Evolutionary conservation across 2,113 vertebrate genomes (phyloP), one percentile per base, ranked within the genome.

Genomic region (Vanacampus margaritifer): DNA sequence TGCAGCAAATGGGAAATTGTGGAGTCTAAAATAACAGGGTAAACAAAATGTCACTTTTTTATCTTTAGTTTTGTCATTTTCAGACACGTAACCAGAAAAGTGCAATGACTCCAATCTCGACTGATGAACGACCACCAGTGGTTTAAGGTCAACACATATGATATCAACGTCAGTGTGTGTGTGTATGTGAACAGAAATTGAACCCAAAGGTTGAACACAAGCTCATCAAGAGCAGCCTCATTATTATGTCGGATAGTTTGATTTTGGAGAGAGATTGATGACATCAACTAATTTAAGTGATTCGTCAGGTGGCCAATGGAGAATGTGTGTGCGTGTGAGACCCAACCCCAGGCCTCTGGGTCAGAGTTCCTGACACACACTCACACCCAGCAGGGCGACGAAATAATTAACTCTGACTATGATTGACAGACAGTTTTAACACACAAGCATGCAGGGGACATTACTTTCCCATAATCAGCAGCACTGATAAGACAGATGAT

Each of bases 361-460:
- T 92, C 91, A 92, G 83, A 91, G 92, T 88, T 91, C 89, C 78
- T 84, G 88, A 90, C 91, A 89, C 86, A 84, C 76, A 81, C 86
- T 90, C 88, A 88, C 85, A 90, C 88, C 78, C 84, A 88, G 79
- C 78, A 21, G 89, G 87, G 81, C 26, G 65, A 87, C 76, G 39
- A 87, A 84, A 91, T 93, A 92, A 93, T 92, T 91, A 92, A 92
- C 83, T 87, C 63, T 35, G 66, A 66, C 70, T 68, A 43, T 90
- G 92, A 93, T 88, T 92, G 92, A 93, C 92, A 92, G 87, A 86
- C 88, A 88, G 84, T 86, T 88, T 79, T 87, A 84, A 79, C 79
- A 71, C 36, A 64, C 75, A 70, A 58, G 48, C 45, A 51, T 39
- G 58, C 65, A 61, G 60, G 43, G 75, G 65, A 69, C 76, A 70